A percentile compares a stretch with the other conserved stretches of the same genome.
phyloP scores from a whole-genome alignment of 2,888 invertebrate species.

The Andricus curvator region DNA sequence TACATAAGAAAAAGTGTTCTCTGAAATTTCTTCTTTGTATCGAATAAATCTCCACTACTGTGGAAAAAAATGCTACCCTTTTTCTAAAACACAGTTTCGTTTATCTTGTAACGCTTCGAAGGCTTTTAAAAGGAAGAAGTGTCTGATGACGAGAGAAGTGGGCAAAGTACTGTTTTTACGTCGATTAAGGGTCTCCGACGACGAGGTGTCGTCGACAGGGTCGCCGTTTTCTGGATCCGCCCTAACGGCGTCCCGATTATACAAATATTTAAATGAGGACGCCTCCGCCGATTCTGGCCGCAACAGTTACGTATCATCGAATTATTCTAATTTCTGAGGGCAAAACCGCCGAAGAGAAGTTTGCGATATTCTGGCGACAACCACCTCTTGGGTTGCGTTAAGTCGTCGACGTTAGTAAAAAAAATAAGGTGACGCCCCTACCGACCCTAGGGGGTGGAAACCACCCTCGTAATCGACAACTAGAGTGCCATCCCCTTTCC shows the following conservation, averaged over 20 bases:
- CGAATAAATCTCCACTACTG: neutral
- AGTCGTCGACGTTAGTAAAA: slow-evolving; percentile 36
- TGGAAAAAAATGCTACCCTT: neutral
- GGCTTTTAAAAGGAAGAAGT: neutral
- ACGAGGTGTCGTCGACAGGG: slow-evolving; percentile 71
- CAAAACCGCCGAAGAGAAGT: slow-evolving; percentile 67
- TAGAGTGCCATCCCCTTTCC: slow-evolving; percentile 25
- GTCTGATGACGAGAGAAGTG: slow-evolving; percentile 44
- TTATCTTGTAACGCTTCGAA: neutral
- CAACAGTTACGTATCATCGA: slow-evolving; percentile 78
- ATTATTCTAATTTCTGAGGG: slow-evolving; percentile 76
- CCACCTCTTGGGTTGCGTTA: slow-evolving; percentile 31
- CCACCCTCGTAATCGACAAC: slow-evolving; percentile 46
- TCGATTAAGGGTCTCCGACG: slow-evolving; percentile 61
- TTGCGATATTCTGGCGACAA: slow-evolving; percentile 38
- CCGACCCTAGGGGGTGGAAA: slow-evolving; percentile 29
- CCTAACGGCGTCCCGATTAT: slow-evolving; percentile 78
- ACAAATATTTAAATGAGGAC: slow-evolving; percentile 77
- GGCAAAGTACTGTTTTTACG: slow-evolving; percentile 60
- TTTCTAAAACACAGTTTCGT: neutral
- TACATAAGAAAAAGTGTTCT: neutral
- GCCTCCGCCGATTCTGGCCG: slow-evolving; percentile 70
- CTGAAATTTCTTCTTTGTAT: neutral
- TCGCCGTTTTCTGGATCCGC: slow-evolving; percentile 73
- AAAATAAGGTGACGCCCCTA: slow-evolving; percentile 53